Base-by-base conservation (phyloP, 2,888 invertebrate species). In the Neuroscelio doddi region DNA sequence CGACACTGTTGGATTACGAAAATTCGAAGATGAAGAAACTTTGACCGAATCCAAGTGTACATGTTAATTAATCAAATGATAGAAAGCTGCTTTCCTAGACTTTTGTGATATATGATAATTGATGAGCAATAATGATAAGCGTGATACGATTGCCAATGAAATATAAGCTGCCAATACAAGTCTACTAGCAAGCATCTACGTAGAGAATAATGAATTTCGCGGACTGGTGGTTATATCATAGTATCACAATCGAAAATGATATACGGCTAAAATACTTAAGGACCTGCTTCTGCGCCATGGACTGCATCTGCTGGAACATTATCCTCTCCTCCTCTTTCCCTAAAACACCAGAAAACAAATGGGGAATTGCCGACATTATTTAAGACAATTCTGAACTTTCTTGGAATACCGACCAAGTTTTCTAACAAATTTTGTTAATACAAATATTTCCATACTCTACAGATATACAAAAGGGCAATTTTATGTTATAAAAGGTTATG, bases 271-370 rank as follows among this genome's bases (percentile, higher is more conserved):
- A 82, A 81, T 81, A 75, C 76, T 81, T 85, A 86, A 83, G 87
- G 90, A 96, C 96, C 95, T 96, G 96, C 89, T 96, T 96, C 86
- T 96, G 96, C 82, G 95, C 95, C 93, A 95, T 92, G 77, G 95
- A 93, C 86, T 96, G 96, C 94, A 96, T 95, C 88, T 96, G 96
- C 87, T 96, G 95, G 87, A 96, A 94, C 95, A 96, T 95, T 88
- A 94, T 93, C 78, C 95, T 90, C 87, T 96, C 96, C 87, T 96
- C 95, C 87, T 96, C 96, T 90, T 96, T 96, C 86, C 95, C 95
- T 95, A 90, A 86, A 90, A 89, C 88, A 88, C 78, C 69, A 78
- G 62, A 82, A 79, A 76, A 67, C 70, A 74, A 76, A 64, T 66
- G 21, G n/a, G n/a, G n/a, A n/a, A n/a, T n/a, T n/a, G n/a, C n/a